These are phyloP conservation scores for Thripadectes ignobilis DNA, from an alignment of 2,797 vertebrate species.

Conservation along the genomic window DNA sequence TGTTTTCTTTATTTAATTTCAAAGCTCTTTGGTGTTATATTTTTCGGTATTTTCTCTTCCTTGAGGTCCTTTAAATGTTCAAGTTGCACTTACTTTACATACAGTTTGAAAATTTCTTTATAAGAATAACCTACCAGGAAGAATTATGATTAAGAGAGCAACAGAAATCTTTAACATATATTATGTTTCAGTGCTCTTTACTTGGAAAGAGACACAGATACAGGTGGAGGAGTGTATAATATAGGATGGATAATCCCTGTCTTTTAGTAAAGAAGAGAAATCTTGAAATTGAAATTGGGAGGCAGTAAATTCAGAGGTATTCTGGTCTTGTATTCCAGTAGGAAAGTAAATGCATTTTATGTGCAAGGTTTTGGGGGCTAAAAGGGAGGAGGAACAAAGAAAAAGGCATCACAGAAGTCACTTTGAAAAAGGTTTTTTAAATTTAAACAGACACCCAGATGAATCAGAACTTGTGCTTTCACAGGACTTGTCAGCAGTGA, in stretches of 20 bases:
- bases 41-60: background rate
- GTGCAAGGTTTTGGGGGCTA: background rate
- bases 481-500: background rate
- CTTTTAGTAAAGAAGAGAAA: background rate
- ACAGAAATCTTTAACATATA: background rate
- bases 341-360: background rate
- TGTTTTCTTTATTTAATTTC: background rate
- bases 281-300: background rate
- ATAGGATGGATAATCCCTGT: background rate
- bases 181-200: background rate
- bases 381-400: background rate
- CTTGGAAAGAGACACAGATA: background rate
- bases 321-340: background rate
- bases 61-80: background rate
- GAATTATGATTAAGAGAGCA: background rate
- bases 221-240: background rate
- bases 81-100: background rate
- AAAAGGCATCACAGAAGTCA: background rate
- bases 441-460: background rate
- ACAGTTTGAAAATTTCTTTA: background rate
- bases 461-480: background rate
- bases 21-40: background rate
- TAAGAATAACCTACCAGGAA: background rate
- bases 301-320: background rate
- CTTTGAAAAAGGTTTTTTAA: background rate